Evolutionary conservation across 2,888 invertebrate species (phyloP), one percentile per base, ranked within the genome.

Genomic region (Odontocerum albicorne): DNA sequence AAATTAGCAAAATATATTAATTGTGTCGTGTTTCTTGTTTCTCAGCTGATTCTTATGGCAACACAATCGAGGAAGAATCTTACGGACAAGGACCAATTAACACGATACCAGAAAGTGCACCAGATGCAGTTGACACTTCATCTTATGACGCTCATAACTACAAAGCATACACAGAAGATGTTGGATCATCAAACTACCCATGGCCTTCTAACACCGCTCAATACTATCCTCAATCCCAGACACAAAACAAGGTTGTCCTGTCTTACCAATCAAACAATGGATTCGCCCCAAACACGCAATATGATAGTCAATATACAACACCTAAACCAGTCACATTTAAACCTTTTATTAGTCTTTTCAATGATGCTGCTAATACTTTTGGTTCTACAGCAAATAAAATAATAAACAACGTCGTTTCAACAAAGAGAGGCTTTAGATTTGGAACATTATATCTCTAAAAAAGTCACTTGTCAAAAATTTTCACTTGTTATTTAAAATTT

Each of bases 61-160:
- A 73, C 52, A 72, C 75, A 64, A 74, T 73, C 67, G 70, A 71
- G 62, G 75, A 76, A 67, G 71, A 46, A 22, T 55, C 35, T 39
- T 61, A 69, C 66, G 77, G 74, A 68, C 77, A 79, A 67, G 77
- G 78, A 65, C 57, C 51, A 1, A 38, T 49, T 38, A 80, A 80
- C 64, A 72, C 72, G 70, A 80, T 77, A 66, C 74, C 75, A 64
- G 81, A 77, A 72, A 80, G 79, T 74, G 70, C 74, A 58, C 72
- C 70, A 57, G 73, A 73, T 57, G 66, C 71, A 2, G 50, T 60
- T 2, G 60, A 60, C 15, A 72, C 70, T 19, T 67, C 59, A n/a
- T 53, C 62, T 35, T 61, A 56, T 49, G 61, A 57, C 60, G 50
- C 66, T 59, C 75, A 68, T 70, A 73, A 75, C 66, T 75, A 71